A percentile compares a stretch with the other conserved stretches of the same genome.
Evolutionary conservation across 2,797 vertebrate species (phyloP).

Genomic region (Acropternis orthonyx): DNA sequence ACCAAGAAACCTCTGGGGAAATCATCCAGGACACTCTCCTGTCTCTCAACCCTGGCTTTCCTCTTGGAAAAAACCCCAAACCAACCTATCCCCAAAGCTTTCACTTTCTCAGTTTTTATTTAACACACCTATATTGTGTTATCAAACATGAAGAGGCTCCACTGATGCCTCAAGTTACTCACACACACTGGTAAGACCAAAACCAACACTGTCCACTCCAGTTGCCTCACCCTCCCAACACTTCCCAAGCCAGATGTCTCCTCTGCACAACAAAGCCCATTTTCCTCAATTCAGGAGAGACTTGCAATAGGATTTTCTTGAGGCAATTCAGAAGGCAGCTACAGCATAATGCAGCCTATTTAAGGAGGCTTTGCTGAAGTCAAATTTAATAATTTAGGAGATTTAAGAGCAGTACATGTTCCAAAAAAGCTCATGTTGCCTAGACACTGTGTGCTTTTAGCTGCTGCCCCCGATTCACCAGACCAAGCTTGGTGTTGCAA

Average conservation of each 20-base stretch:
- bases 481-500: not conserved
- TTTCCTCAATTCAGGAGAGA: not conserved
- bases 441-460: slow-evolving; percentile 1
- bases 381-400: slow-evolving; percentile 51
- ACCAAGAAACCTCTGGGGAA: not conserved
- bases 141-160: not conserved
- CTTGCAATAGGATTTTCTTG: not conserved
- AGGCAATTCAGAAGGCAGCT: slow-evolving; percentile 14
- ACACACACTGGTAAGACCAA: not conserved
- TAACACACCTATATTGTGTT: not conserved
- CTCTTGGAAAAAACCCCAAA: not conserved
- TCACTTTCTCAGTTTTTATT: not conserved
- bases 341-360: slow-evolving; percentile 7
- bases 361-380: not conserved
- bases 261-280: not conserved
- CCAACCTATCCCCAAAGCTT: not conserved
- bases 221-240: not conserved
- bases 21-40: not conserved
- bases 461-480: not conserved
- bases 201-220: not conserved
- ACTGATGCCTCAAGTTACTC: not conserved
- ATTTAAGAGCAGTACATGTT: not conserved
- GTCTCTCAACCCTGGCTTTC: not conserved
- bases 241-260: not conserved
- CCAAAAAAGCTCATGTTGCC: not conserved